Evolutionary conservation across 2,888 invertebrate genomes (phyloP).

Genomic region (Eupelmus urozonus): DNA sequence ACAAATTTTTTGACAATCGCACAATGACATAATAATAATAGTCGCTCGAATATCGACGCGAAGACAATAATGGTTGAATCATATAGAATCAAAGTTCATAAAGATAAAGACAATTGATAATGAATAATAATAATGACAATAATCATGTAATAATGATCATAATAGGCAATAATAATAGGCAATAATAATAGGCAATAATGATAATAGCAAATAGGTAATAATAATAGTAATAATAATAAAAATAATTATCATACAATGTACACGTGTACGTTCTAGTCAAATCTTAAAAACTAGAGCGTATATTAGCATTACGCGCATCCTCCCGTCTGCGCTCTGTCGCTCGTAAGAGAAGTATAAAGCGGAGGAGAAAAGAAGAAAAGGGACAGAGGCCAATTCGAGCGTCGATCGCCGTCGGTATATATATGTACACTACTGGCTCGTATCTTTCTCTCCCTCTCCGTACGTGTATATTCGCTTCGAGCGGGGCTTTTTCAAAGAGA

Average conservation of each 20-base stretch:
- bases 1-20: conserved; percentile 24
- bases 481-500: neutral
- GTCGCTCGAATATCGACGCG: conserved; percentile 25
- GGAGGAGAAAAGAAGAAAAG: neutral
- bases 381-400: conserved; percentile 3
- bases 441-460: neutral
- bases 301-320: neutral
- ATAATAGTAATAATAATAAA: conserved; percentile 64
- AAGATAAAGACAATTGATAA: conserved; percentile 61
- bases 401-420: conserved; percentile 45
- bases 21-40: conserved; percentile 17
- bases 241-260: conserved; percentile 74
- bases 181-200: conserved; percentile 60
- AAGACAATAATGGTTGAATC: conserved; percentile 49
- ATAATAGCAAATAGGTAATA: conserved; percentile 30
- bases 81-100: conserved; percentile 44
- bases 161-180: conserved; percentile 56
- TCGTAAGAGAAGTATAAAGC: neutral
- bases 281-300: conserved; percentile 65
- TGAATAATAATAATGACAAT: conserved; percentile 59
- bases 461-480: no score
- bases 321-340: neutral
- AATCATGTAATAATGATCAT: conserved; percentile 61
- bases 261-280: conserved; percentile 70
- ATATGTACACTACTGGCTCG: conserved; percentile 32